Evolutionary conservation across 2,888 invertebrate genomes (phyloP).

Genomic region (Parnassius smintheus): DNA sequence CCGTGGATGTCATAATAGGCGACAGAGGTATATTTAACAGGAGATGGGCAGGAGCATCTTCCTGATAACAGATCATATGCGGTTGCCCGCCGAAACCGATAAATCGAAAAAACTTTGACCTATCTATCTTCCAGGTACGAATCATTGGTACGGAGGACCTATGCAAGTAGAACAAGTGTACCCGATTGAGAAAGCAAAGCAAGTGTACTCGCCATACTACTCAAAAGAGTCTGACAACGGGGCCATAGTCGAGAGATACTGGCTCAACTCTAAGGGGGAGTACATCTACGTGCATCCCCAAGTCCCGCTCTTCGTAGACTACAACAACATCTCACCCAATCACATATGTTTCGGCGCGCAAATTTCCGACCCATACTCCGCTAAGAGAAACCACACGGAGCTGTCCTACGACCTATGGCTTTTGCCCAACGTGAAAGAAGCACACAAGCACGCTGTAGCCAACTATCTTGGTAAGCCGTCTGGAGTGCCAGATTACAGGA

Average conservation of each 20-base stretch:
- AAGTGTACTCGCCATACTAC: conserved; percentile 77
- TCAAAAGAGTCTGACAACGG: conserved; percentile 76
- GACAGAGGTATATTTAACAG: no score
- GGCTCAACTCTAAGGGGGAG: conserved; percentile 87
- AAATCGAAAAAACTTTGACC: no score
- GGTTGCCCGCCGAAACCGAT: no score
- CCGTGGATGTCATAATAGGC: no score
- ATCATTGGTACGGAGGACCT: conserved; percentile 86
- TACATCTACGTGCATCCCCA: conserved; percentile 83
- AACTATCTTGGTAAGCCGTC: conserved; percentile 83
- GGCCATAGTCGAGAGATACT: conserved; percentile 84
- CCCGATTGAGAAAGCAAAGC: conserved; percentile 80
- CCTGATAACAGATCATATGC: no score
- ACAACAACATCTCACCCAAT: conserved; percentile 78
- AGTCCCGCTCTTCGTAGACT: conserved; percentile 86
- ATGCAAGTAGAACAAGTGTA: conserved; percentile 81
- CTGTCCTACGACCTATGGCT: conserved; percentile 84
- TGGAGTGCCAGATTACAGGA: conserved; percentile 82
- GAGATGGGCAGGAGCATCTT: no score
- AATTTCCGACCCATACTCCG: conserved; percentile 78
- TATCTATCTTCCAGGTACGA: conserved; percentile 43
- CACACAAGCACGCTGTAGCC: conserved; percentile 83
- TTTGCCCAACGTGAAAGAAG: conserved; percentile 77
- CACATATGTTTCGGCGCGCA: conserved; percentile 81
- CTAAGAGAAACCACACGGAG: conserved; percentile 52